Evolutionary conservation across 2,888 invertebrate genomes (phyloP).

Genomic region (Pantelozetes paolii): DNA sequence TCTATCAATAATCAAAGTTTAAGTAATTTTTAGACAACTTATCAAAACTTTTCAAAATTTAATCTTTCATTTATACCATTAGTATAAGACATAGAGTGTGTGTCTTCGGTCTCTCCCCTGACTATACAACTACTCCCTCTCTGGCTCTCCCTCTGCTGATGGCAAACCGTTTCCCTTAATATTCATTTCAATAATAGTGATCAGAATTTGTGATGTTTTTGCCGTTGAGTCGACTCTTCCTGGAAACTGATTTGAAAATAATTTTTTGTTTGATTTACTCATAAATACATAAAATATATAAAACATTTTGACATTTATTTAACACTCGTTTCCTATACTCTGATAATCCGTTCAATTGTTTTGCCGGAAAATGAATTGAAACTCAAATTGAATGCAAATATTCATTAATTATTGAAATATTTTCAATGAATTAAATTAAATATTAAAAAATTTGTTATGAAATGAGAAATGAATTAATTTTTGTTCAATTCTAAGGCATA

Average conservation of each 20-base stretch:
- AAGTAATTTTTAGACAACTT: too few species aligned
- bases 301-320: constrained; percentile 1
- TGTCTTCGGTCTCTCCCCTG: not conserved
- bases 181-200: not conserved
- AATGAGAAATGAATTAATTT: too few species aligned
- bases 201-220: constrained; percentile 9
- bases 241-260: not conserved
- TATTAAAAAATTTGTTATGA: not conserved
- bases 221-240: not conserved
- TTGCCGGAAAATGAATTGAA: not conserved
- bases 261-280: not conserved
- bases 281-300: not conserved
- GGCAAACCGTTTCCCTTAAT: constrained; percentile 12
- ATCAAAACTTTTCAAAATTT: too few species aligned
- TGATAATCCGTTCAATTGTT: not conserved
- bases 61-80: too few species aligned
- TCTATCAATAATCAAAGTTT: too few species aligned
- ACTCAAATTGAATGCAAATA: not conserved
- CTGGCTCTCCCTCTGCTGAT: not conserved
- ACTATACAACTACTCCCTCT: not conserved
- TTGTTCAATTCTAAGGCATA: too few species aligned
- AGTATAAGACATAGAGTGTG: not conserved
- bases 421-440: not conserved
- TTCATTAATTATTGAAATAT: too few species aligned
- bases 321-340: not conserved